These are phyloP conservation scores for Lipotes vexillifer DNA, from an alignment of 2,113 vertebrate species.

Conservation along the genomic window DNA sequence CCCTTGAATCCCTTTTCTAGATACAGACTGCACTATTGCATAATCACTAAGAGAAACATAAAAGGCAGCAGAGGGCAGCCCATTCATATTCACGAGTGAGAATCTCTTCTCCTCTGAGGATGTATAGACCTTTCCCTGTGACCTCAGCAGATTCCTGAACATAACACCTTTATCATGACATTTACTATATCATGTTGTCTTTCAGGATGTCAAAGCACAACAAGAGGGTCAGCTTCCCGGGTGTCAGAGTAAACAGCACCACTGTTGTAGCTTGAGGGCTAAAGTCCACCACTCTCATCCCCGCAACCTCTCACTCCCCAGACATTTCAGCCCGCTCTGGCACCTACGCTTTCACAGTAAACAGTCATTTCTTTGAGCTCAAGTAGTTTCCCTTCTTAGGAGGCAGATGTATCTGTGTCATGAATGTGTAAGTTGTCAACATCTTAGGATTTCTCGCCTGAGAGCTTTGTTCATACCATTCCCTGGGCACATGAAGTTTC, in stretches of 20 bases:
- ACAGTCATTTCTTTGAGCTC: not conserved
- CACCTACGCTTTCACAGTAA: not conserved
- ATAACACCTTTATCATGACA: slow-evolving; percentile 19
- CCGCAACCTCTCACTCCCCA: not conserved
- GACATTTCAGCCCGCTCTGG: not conserved
- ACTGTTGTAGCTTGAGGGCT: not conserved
- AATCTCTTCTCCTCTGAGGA: not conserved
- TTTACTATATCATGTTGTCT: slow-evolving; percentile 14
- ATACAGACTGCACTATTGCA: not conserved
- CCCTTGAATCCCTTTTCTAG: not conserved
- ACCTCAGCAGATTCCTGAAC: slow-evolving; percentile 4
- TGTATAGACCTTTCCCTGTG: not conserved
- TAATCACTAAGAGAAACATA: not conserved
- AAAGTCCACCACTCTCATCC: not conserved
- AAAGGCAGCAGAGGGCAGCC: not conserved
- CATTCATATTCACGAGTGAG: slow-evolving; percentile 30
- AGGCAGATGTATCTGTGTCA: not conserved
- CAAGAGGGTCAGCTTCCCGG: not conserved
- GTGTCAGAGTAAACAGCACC: not conserved
- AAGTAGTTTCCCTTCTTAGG: not conserved
- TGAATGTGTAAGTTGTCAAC: not conserved
- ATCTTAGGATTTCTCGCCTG: not conserved
- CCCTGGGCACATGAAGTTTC: not conserved
- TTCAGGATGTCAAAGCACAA: not conserved
- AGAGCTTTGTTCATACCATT: not conserved